A percentile compares a stretch with the other conserved stretches of the same genome.
phyloP scores from a whole-genome alignment of 64 coral and sea anemone genomes.

The Porites lutea region DNA sequence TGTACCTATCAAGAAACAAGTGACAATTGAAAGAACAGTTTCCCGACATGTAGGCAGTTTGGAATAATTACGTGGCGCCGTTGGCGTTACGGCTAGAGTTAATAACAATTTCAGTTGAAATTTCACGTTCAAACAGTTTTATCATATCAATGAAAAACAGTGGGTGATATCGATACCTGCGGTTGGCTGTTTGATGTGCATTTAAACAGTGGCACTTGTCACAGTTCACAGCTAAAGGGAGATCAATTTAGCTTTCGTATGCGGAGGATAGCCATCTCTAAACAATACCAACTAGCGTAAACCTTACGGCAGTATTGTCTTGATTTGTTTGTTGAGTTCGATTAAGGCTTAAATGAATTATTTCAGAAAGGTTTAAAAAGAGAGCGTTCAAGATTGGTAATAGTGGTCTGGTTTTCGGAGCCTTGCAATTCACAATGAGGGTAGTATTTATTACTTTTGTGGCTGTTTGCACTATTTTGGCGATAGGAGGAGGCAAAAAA shows the following conservation, averaged over 20 bases:
- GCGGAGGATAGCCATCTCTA: neutral
- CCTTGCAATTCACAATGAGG: neutral
- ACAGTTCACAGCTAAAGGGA: neutral
- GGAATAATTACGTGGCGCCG: no score
- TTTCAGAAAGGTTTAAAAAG: neutral
- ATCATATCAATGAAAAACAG: neutral
- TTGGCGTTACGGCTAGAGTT: neutral
- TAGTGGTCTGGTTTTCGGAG: neutral
- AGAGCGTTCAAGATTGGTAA: neutral
- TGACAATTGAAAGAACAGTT: neutral
- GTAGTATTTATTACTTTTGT: neutral
- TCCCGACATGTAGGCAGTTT: no score
- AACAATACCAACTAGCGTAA: constrained; percentile 1
- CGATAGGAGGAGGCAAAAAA: neutral
- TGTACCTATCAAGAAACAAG: neutral
- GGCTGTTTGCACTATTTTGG: neutral
- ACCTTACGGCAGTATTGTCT: neutral
- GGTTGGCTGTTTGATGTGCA: constrained; percentile 8
- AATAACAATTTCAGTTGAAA: no score
- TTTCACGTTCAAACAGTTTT: neutral
- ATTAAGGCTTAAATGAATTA: neutral
- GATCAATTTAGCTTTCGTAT: neutral
- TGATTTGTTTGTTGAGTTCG: constrained; percentile 32
- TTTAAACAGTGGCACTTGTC: neutral
- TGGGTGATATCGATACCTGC: constrained; percentile 1